phyloP scores from a whole-genome alignment of 2,113 vertebrate genomes.

The Cisticola juncidis region DNA sequence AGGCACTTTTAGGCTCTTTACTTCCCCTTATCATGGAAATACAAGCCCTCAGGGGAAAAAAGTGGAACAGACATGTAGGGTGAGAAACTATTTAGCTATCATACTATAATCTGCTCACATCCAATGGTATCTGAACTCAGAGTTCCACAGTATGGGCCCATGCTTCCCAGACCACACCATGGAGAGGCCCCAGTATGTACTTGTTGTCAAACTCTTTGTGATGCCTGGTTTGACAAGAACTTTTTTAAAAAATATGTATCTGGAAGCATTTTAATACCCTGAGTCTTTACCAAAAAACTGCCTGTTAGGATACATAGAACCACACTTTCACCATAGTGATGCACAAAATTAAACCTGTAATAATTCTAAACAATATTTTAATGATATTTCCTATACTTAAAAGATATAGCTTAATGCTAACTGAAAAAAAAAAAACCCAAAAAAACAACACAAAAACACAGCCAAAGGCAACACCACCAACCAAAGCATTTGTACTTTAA shows the following conservation, averaged over 20 bases:
- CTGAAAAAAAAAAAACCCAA: not conserved
- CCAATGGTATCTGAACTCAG: not conserved
- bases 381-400: not conserved
- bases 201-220: not conserved
- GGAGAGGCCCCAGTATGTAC: not conserved
- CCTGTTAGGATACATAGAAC: not conserved
- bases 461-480: not conserved
- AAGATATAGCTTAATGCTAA: not conserved
- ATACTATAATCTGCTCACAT: not conserved
- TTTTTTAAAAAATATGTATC: not conserved
- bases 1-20: not conserved
- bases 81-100: not conserved
- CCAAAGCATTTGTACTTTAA: not conserved
- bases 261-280: not conserved
- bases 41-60: not conserved
- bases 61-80: not conserved
- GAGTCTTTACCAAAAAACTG: not conserved
- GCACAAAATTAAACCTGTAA: not conserved
- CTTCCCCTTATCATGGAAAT: not conserved
- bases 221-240: not conserved
- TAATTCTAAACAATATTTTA: not conserved
- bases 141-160: not conserved
- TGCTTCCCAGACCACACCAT: not conserved
- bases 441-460: not conserved
- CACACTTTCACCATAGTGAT: not conserved